These are phyloP conservation scores for Harlomillsia oculata DNA, from an alignment of 1,140 invertebrate genomes.

Conservation along the genomic window DNA sequence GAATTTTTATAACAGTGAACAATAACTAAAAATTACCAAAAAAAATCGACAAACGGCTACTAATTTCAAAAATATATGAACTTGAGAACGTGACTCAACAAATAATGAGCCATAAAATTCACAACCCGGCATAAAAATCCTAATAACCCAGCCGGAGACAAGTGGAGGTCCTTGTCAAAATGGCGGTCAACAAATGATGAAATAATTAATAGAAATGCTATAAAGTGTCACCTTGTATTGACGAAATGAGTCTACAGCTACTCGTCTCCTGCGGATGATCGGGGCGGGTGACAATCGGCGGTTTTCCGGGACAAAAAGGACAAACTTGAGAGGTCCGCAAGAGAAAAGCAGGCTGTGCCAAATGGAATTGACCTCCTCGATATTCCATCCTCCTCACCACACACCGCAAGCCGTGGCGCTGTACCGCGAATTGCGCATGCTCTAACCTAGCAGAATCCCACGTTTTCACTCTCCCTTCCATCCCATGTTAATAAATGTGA, in stretches of 20 bases:
- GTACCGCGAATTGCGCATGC: too few species aligned
- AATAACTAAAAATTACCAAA: background rate
- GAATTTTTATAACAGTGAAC: background rate
- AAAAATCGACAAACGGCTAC: background rate
- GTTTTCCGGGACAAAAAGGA: constrained; percentile 1
- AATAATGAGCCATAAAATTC: background rate
- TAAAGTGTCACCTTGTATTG: background rate
- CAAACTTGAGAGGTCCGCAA: constrained; percentile 5
- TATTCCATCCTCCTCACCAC: too few species aligned
- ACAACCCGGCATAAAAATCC: background rate
- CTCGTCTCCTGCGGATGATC: background rate
- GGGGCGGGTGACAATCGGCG: constrained; percentile 7
- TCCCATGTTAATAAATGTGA: too few species aligned
- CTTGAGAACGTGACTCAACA: background rate
- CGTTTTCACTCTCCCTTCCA: too few species aligned
- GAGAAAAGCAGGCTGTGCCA: background rate
- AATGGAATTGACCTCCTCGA: background rate
- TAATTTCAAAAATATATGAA: background rate
- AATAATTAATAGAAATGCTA: background rate
- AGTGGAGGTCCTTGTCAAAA: constrained; percentile 1
- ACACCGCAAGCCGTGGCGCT: too few species aligned
- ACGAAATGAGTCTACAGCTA: background rate
- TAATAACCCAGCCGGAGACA: background rate
- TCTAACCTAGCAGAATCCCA: too few species aligned
- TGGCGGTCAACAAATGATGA: too few species aligned